Evolutionary conservation across 2,113 vertebrate genomes (phyloP), one percentile per base, ranked within the genome.

Genomic region (Damaliscus lunatus): DNA sequence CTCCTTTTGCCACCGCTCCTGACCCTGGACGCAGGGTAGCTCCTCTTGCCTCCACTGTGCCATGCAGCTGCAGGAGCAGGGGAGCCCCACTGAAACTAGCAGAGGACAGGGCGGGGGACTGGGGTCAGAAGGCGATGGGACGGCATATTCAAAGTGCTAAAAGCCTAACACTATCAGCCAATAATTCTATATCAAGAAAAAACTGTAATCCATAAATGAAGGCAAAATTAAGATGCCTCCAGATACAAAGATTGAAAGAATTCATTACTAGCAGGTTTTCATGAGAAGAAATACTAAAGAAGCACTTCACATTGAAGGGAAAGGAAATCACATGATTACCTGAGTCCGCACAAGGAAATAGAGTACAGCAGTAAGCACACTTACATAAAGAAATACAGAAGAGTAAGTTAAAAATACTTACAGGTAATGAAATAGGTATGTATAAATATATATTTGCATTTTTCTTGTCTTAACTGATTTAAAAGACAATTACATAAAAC

Each of bases 31-130:
- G 0, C 1, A 4, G 25, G 57, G 10, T 27, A 12, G 25, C 25
- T 59, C 57, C 57, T 14, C 25, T 29, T 11, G 6, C 60, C 0
- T 0, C 31, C 1, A 0, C 62, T 64, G 15, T 0, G 0, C 33
- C 1, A 0, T 0, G 1, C 15, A n/a, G 33, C 62, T 3, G 1
- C 62, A 10, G 13, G 16, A 92, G 85, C 19, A 96, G 88, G 67
- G 21, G 6, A 94, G 77, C 2, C 36, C 36, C 21, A 16, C 46
- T 89, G 82, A 91, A 95, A 77, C 81, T 52, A 82, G 19, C n/a
- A 96, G 25, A 71, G 53, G 29, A 14, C 59, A 14, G 27, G 6
- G 46, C 21, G 2, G 36, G 7, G 7, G 36, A 31, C 27, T 78
- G 21, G 77, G 29, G 15, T 48, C n/a, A 67, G 48, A 46, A 87